Conservation (phyloP, 2,888 invertebrate species). For the Eilema depressum region DNA sequence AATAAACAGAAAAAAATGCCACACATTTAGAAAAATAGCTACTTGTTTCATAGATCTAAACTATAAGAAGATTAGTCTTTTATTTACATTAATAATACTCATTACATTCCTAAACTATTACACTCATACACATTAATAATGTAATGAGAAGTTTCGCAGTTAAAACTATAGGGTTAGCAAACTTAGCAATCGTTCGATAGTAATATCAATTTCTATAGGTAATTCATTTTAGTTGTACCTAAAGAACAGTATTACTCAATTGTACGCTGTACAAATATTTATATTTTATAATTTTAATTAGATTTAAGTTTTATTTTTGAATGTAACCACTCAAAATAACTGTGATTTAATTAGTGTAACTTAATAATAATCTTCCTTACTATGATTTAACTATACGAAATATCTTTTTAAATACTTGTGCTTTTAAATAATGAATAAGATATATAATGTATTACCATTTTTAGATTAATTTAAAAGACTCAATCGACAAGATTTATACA, state of each 20-base stretch:
- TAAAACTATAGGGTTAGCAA: background rate
- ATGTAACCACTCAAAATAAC: conserved; percentile 58
- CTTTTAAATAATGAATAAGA: background rate
- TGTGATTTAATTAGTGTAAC: conserved; percentile 53
- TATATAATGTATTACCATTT: no score
- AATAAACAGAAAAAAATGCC: background rate
- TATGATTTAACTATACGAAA: background rate
- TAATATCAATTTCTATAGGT: background rate
- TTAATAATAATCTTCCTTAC: conserved; percentile 15
- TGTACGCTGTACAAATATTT: conserved; percentile 23
- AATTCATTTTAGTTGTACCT: background rate
- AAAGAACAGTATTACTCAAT: background rate
- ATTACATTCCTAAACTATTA: no score
- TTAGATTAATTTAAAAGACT: no score
- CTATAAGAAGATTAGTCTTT: background rate
- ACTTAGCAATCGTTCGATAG: no score
- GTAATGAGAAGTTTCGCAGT: background rate
- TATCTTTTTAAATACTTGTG: background rate
- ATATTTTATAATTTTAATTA: conserved; percentile 18
- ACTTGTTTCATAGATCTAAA: background rate
- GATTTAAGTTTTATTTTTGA: conserved; percentile 14
- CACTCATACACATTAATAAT: background rate
- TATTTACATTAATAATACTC: no score
- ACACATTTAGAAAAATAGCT: background rate
- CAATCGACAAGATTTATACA: no score